Percentiles rank a stretch among this genome's conserved stretches.
Evolutionary conservation across 2,797 vertebrate genomes (phyloP).

Genomic region (Ctenosaura bakeri): DNA sequence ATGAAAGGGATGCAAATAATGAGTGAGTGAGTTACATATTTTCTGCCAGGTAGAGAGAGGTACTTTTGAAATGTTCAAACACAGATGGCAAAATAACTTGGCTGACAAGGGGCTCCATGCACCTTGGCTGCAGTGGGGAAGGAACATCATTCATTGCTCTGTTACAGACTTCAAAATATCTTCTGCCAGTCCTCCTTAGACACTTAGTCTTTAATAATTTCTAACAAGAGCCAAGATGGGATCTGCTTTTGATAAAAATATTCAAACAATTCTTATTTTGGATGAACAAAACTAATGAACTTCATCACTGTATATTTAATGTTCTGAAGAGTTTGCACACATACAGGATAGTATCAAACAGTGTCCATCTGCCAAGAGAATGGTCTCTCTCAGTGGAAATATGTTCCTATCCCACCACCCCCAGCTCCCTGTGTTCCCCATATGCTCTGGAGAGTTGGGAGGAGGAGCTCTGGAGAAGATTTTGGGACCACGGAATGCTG

Average conservation of each 20-base stretch:
- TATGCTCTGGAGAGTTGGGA: background rate
- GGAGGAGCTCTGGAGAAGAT: background rate
- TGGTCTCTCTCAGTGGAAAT: background rate
- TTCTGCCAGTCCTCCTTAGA: background rate
- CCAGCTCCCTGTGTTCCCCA: background rate
- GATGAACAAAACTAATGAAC: slow-evolving; percentile 38
- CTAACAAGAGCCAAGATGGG: slow-evolving; percentile 37
- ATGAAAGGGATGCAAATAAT: too few species aligned
- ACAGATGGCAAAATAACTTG: too few species aligned
- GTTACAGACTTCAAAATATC: too few species aligned
- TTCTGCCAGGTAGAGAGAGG: too few species aligned
- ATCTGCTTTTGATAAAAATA: slow-evolving; percentile 46
- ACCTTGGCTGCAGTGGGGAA: too few species aligned
- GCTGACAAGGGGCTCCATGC: too few species aligned
- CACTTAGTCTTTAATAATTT: background rate
- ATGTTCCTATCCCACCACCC: background rate
- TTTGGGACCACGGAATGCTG: background rate
- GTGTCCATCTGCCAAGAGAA: background rate
- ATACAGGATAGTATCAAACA: background rate
- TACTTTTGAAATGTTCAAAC: too few species aligned
- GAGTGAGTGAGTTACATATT: too few species aligned
- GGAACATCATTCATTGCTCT: too few species aligned
- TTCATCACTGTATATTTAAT: slow-evolving; percentile 50
- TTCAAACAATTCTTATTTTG: slow-evolving; percentile 52
- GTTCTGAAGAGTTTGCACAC: slow-evolving; percentile 47